Evolutionary conservation across 2,888 invertebrate genomes (phyloP).

Genomic region (Troides oblongomaculatus): DNA sequence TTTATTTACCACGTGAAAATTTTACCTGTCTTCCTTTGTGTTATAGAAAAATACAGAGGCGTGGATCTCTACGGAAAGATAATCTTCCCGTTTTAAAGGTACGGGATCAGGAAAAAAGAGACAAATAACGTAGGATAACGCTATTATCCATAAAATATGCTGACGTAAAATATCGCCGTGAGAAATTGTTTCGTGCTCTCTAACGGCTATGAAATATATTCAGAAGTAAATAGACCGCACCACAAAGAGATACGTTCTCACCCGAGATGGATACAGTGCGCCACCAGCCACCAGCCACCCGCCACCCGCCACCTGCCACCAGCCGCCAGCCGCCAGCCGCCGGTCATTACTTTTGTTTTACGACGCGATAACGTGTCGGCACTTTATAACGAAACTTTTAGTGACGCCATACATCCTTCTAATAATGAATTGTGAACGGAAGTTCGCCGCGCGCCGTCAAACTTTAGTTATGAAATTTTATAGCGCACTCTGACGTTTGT

Average conservation of each 20-base stretch:
- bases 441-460: constrained; percentile 10
- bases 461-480: constrained; percentile 23
- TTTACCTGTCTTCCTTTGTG: too few relatives aligned
- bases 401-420: constrained; percentile 38
- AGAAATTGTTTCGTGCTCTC: constrained; percentile 27
- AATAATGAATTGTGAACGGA: constrained; percentile 30
- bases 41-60: too few relatives aligned
- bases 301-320: constrained; percentile 33
- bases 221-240: constrained; percentile 32
- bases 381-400: constrained; percentile 46
- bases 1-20: too few relatives aligned
- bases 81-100: neutral
- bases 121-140: constrained; percentile 12
- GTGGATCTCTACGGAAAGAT: too few relatives aligned
- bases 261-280: constrained; percentile 36
- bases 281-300: constrained; percentile 33
- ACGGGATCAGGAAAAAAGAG: constrained; percentile 9
- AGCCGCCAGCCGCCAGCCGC: constrained; percentile 34
- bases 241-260: constrained; percentile 33
- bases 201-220: constrained; percentile 29
- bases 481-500: constrained; percentile 7
- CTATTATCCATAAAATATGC: constrained; percentile 28
- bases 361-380: constrained; percentile 51
- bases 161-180: constrained; percentile 25
- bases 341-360: constrained; percentile 56